A percentile compares a stretch with the other conserved stretches of the same genome.
Evolutionary conservation across 2,888 invertebrate species (phyloP).

Genomic region (Scaptomyza caliginosa): DNA sequence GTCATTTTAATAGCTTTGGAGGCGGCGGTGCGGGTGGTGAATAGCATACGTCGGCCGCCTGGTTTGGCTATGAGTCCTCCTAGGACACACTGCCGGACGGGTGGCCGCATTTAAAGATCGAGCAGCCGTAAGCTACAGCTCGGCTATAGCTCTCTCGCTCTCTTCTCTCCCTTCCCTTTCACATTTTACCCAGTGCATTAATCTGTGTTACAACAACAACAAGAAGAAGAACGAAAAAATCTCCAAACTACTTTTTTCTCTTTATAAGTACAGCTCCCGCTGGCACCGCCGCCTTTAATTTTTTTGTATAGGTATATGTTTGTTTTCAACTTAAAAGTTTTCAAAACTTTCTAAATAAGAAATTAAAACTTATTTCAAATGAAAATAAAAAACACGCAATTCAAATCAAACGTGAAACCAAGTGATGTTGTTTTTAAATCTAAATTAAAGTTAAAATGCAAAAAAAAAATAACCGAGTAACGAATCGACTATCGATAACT

Average conservation of each 20-base stretch:
- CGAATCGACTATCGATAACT: conserved; percentile 38
- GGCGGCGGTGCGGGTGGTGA: conserved; percentile 83
- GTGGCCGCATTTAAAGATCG: conserved; percentile 65
- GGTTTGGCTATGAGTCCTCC: conserved; percentile 82
- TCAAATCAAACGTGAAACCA: conserved; percentile 83
- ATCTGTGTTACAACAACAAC: conserved; percentile 81
- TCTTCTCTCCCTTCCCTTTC: not conserved
- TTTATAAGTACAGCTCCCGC: conserved; percentile 6
- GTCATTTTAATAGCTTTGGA: conserved; percentile 84
- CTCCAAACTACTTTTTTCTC: too few species aligned
- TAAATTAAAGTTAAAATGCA: conserved; percentile 53
- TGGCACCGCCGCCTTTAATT: conserved; percentile 31
- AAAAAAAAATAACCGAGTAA: conserved; percentile 18
- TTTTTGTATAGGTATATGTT: conserved; percentile 10
- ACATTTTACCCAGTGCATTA: conserved; percentile 80
- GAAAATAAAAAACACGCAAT: conserved; percentile 62
- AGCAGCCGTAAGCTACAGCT: conserved; percentile 44
- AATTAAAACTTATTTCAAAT: not conserved
- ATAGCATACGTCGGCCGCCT: conserved; percentile 83
- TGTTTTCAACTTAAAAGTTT: conserved; percentile 58
- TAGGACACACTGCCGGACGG: conserved; percentile 66
- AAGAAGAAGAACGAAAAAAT: conserved; percentile 6
- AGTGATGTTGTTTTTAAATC: conserved; percentile 81
- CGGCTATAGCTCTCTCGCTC: not conserved
- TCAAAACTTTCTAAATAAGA: conserved; percentile 58